Evolutionary conservation across 1,140 invertebrate genomes (phyloP).

Genomic region (Drosophila biarmipes): DNA sequence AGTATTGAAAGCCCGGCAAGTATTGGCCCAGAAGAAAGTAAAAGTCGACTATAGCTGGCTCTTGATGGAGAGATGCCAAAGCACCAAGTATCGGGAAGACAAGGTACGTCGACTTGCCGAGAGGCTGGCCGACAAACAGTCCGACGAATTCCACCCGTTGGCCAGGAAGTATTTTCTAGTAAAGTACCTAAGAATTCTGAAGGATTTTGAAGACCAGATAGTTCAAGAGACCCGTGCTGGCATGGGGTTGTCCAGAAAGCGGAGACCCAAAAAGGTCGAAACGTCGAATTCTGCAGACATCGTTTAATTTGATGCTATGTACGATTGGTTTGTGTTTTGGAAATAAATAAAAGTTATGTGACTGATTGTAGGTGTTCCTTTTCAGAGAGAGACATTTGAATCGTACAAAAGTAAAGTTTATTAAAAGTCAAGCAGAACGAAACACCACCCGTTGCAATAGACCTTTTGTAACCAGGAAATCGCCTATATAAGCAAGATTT

Average conservation of each 20-base stretch:
- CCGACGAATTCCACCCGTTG: background rate
- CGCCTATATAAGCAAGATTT: constrained; percentile 1
- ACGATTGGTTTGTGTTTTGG: background rate
- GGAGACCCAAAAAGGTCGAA: background rate
- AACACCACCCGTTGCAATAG: background rate
- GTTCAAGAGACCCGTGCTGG: background rate
- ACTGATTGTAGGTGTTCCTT: background rate
- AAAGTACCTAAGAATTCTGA: background rate
- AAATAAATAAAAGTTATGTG: background rate
- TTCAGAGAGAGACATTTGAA: background rate
- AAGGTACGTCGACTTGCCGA: background rate
- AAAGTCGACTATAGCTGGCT: background rate
- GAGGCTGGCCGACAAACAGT: background rate
- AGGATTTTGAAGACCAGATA: background rate
- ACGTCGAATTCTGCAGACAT: background rate
- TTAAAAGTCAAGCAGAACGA: constrained; percentile 26
- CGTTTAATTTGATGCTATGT: background rate
- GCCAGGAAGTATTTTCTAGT: background rate
- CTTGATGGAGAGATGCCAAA: background rate
- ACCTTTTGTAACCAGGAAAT: background rate
- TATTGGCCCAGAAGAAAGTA: background rate
- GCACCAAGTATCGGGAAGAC: background rate
- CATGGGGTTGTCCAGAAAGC: background rate
- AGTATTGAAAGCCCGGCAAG: background rate
- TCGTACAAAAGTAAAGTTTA: background rate